A percentile compares a stretch with the other conserved stretches of the same genome.
Conservation (phyloP, 2,113 vertebrate genomes). For the Hippocampus abdominalis region DNA sequence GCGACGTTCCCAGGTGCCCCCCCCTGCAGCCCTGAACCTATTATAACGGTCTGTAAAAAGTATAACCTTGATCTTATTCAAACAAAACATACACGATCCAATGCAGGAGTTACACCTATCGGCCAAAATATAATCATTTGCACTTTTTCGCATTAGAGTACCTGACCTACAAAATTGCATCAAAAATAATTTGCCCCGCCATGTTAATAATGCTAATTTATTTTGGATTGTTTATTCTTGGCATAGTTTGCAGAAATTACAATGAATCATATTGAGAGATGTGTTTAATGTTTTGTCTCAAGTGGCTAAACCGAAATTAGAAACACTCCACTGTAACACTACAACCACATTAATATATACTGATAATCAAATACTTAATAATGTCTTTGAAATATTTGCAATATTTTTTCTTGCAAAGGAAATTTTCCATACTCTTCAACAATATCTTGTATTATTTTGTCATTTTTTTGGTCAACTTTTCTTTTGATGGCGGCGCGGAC, state of each 20-base stretch:
- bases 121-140: neutral
- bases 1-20: conserved; percentile 31
- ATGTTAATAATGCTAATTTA: neutral
- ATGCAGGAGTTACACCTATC: neutral
- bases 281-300: neutral
- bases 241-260: neutral
- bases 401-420: neutral
- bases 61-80: neutral
- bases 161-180: neutral
- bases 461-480: too few species aligned
- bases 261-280: neutral
- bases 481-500: too few species aligned
- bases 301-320: neutral
- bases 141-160: neutral
- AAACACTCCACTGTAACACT: neutral
- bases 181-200: neutral
- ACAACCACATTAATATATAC: neutral
- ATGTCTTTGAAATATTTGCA: neutral
- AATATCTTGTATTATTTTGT: too few species aligned
- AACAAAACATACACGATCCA: neutral
- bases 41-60: neutral
- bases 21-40: conserved; percentile 7
- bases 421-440: neutral
- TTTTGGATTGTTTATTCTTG: neutral
- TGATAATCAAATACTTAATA: neutral